Conservation (phyloP, 1,140 invertebrate genomes). For the Mesaphorura yosii region DNA sequence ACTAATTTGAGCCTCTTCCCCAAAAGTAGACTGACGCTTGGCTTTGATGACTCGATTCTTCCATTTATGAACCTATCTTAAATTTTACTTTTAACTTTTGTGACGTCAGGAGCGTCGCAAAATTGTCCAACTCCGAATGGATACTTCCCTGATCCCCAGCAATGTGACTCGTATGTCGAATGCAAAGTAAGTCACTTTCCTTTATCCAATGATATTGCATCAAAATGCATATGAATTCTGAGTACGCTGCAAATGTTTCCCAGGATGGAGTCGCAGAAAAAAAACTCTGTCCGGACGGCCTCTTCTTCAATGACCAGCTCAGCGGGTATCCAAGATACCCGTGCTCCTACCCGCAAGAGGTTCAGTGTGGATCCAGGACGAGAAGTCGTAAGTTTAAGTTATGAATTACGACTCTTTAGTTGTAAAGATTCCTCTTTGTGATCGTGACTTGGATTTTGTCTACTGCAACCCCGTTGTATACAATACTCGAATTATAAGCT, state of each 20-base stretch:
- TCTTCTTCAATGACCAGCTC: slow-evolving; percentile 63
- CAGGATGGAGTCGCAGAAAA: slow-evolving; percentile 57
- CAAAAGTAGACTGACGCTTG: too few relatives aligned
- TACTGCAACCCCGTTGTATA: too few relatives aligned
- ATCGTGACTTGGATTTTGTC: too few relatives aligned
- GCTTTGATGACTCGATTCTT: too few relatives aligned
- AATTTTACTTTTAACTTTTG: too few relatives aligned
- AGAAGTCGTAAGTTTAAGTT: slow-evolving; percentile 52
- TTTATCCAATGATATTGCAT: not conserved
- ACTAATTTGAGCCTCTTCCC: too few relatives aligned
- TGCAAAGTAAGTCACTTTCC: slow-evolving; percentile 42
- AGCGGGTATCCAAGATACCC: slow-evolving; percentile 54
- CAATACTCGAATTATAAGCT: too few relatives aligned
- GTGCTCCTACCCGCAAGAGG: slow-evolving; percentile 66
- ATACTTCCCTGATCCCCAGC: slow-evolving; percentile 51
- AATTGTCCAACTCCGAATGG: slow-evolving; percentile 55
- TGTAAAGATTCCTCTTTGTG: too few relatives aligned
- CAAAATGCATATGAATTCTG: too few relatives aligned
- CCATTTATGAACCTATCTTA: too few relatives aligned
- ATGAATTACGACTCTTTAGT: not conserved
- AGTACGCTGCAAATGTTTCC: too few relatives aligned
- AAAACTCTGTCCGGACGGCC: slow-evolving; percentile 69
- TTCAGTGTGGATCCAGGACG: slow-evolving; percentile 57
- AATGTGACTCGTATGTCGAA: slow-evolving; percentile 61
- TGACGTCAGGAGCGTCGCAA: not conserved